Conservation (phyloP, 2,888 invertebrate species). For the Orthosia incerta region DNA sequence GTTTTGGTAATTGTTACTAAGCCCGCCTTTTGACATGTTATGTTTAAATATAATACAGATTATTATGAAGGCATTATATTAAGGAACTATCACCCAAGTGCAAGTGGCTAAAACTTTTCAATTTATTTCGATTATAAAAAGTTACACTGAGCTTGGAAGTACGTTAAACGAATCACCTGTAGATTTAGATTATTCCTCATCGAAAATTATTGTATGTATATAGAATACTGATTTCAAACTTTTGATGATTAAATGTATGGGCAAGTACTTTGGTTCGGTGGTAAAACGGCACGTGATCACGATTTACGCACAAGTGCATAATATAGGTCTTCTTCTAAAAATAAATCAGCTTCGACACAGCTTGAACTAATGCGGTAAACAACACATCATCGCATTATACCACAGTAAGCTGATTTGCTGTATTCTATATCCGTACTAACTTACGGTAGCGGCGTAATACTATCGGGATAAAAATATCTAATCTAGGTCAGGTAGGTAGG, state of each 20-base stretch:
- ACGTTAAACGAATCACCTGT: conserved; percentile 29
- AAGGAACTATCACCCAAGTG: conserved; percentile 42
- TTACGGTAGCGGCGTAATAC: too few species aligned
- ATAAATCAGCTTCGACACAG: background rate
- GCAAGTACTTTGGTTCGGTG: background rate
- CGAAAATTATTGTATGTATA: conserved; percentile 29
- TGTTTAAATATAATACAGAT: conserved; percentile 22
- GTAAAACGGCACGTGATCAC: background rate
- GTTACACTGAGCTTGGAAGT: conserved; percentile 28
- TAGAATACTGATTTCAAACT: conserved; percentile 47
- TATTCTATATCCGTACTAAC: conserved; percentile 27
- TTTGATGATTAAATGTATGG: conserved; percentile 8
- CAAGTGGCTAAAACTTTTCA: conserved; percentile 37
- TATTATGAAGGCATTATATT: conserved; percentile 42
- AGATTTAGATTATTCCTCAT: conserved; percentile 23
- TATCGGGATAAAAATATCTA: background rate
- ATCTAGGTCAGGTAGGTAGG: too few species aligned
- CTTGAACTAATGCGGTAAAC: background rate
- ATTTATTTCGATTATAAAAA: conserved; percentile 20
- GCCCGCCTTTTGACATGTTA: conserved; percentile 58
- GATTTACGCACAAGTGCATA: background rate
- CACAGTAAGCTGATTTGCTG: conserved; percentile 44
- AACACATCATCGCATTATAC: conserved; percentile 9
- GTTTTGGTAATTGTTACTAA: conserved; percentile 38
- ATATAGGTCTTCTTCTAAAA: conserved; percentile 38